phyloP scores from a whole-genome alignment of 2,888 invertebrate species.

The Siphonodentalium dalli region DNA sequence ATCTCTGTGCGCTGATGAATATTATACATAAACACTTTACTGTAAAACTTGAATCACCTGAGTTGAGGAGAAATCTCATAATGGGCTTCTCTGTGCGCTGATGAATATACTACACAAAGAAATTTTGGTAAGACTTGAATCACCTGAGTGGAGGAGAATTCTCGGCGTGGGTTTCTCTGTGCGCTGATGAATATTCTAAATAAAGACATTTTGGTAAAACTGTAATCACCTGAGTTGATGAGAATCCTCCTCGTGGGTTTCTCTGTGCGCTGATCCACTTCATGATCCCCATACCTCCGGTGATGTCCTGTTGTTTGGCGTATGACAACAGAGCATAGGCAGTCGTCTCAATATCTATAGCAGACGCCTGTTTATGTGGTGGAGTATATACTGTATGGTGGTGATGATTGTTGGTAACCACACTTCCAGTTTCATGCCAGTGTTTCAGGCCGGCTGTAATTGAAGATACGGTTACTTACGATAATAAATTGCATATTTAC shows the following conservation, averaged over 20 bases:
- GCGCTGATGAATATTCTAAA: conserved; percentile 47
- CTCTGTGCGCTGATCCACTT: conserved; percentile 61
- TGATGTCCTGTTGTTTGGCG: conserved; percentile 38
- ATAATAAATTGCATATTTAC: no score
- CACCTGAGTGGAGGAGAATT: conserved; percentile 65
- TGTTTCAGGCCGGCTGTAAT: conserved; percentile 47
- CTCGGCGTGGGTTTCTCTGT: conserved; percentile 59
- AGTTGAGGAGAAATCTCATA: conserved; percentile 63
- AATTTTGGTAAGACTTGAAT: no score
- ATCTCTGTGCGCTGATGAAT: no score
- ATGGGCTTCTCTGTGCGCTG: conserved; percentile 53
- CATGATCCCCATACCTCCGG: conserved; percentile 50
- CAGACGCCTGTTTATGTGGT: conserved; percentile 40
- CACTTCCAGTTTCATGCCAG: conserved; percentile 47
- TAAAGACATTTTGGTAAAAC: not conserved
- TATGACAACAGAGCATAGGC: conserved; percentile 62
- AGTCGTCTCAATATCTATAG: conserved; percentile 61
- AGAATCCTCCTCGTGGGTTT: conserved; percentile 61
- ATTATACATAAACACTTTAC: not conserved
- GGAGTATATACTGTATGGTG: conserved; percentile 44
- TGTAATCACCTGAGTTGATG: conserved; percentile 60
- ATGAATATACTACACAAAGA: no score
- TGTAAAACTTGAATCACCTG: conserved; percentile 47
- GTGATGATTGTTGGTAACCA: conserved; percentile 26
- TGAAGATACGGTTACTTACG: no score